Base-by-base conservation (phyloP, 2,797 vertebrate species). In the Steatocranus sp. region DNA sequence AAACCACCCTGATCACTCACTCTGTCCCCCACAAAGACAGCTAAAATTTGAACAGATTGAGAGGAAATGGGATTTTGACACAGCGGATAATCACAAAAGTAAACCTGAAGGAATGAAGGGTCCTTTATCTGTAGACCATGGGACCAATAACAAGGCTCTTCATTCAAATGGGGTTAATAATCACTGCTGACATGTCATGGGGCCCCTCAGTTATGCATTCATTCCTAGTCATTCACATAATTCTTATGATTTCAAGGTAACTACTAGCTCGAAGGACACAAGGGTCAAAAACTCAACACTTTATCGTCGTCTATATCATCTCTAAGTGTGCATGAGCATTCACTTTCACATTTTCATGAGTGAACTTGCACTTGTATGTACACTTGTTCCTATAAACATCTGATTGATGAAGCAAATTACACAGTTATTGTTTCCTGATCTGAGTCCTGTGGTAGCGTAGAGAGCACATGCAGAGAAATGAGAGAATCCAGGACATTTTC, bases 161-260 rank as follows among this genome's bases (percentile, higher is more conserved):
- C 73, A 81, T 85, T 93, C 54, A 78, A 51, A 89, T 38, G 41
- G 50, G 85, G 85, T 88, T 88, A 84, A 90, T 89, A 84, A 88
- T 91, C 85, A 82, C 78, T 81, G 77, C 88, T 87, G 91, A 91
- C 86, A 68, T 80, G 46, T 83, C 79, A 53, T 17, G 82, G 88
- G 87, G 90, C 89, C 86, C 79, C 90, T 92, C 79, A 1, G 87
- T 84, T 88, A 58, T 70, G 75, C 66, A 12, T 90, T 89, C 73
- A 76, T 84, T 91, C 75, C 86, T 83, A 84, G 53, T 23, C 18
- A 79, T 74, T 82, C 75, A 81, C 46, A 89, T 88, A 48, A 87
- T 78, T 84, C 79, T 56, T 66, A 18, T 79, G 66, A 87, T 80
- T 84, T 83, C 81, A 87, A 78, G 81, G 83, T 89, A 91, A 90